These are phyloP conservation scores for Semotilus atromaculatus DNA, from an alignment of 2,797 vertebrate species.

Conservation along the genomic window DNA sequence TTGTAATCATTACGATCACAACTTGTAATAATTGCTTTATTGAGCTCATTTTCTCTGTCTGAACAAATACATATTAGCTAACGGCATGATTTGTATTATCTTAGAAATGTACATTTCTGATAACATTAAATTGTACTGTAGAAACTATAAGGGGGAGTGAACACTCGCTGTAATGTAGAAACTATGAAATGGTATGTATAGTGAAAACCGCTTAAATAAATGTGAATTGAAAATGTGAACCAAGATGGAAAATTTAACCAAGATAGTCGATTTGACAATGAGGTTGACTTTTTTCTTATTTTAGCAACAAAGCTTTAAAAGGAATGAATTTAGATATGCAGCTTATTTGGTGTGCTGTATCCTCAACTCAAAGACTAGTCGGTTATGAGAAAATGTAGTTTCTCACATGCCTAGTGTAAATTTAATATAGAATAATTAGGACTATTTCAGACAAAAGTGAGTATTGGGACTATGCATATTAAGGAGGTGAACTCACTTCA, in stretches of 20 bases:
- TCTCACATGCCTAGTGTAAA: neutral
- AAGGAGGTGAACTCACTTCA: slow-evolving; percentile 78
- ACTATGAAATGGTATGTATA: no score
- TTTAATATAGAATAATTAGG: neutral
- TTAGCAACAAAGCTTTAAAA: neutral
- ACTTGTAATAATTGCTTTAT: no score
- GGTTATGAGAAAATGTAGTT: neutral
- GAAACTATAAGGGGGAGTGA: no score
- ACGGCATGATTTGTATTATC: no score
- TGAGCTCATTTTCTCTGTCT: no score
- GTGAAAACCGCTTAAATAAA: no score
- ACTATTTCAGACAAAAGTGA: neutral
- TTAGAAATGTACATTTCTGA: no score
- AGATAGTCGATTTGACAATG: neutral
- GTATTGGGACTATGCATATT: neutral
- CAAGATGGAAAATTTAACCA: neutral
- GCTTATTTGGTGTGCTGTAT: neutral
- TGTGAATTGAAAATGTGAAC: neutral
- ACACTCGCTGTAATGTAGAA: no score
- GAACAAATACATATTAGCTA: no score
- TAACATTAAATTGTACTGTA: no score
- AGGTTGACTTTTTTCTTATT: neutral
- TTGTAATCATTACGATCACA: no score
- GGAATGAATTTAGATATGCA: neutral
- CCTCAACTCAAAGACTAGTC: neutral